These are phyloP conservation scores for Coreius guichenoti DNA, from an alignment of 2,797 vertebrate species.

Conservation along the genomic window DNA sequence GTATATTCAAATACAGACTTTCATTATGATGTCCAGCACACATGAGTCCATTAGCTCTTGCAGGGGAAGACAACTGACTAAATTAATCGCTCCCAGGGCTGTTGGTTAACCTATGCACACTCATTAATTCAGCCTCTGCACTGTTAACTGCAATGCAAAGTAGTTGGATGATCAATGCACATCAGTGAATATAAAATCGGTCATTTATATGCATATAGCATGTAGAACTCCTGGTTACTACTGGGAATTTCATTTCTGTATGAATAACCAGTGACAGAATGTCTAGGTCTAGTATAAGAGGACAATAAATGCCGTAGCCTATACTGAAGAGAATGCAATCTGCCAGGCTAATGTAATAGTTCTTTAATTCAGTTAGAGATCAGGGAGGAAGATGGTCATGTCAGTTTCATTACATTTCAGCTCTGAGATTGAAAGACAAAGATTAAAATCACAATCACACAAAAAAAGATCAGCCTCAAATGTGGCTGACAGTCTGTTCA, in stretches of 20 bases:
- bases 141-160: neutral
- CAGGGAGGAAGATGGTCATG: neutral
- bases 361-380: slow-evolving; percentile 20
- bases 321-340: slow-evolving; percentile 1
- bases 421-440: slow-evolving; percentile 4
- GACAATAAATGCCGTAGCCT: neutral
- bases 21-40: slow-evolving; percentile 25
- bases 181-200: neutral
- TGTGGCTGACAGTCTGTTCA: neutral
- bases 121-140: slow-evolving; percentile 11
- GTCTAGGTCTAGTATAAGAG: slow-evolving; percentile 17
- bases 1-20: slow-evolving; percentile 8
- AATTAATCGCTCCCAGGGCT: slow-evolving; percentile 12
- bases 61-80: slow-evolving; percentile 23
- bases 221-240: slow-evolving; percentile 11
- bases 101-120: slow-evolving; percentile 25
- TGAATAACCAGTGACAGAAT: neutral
- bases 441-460: neutral
- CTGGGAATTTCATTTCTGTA: slow-evolving; percentile 8
- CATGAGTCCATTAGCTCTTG: neutral
- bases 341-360: slow-evolving; percentile 1
- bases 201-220: slow-evolving; percentile 26
- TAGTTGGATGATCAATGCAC: slow-evolving; percentile 14
- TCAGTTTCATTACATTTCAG: slow-evolving; percentile 22
- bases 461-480: neutral